Percentiles rank a stretch among this genome's conserved stretches.
Conservation (phyloP, 2,797 vertebrate species). For the Antrozous pallidus region DNA sequence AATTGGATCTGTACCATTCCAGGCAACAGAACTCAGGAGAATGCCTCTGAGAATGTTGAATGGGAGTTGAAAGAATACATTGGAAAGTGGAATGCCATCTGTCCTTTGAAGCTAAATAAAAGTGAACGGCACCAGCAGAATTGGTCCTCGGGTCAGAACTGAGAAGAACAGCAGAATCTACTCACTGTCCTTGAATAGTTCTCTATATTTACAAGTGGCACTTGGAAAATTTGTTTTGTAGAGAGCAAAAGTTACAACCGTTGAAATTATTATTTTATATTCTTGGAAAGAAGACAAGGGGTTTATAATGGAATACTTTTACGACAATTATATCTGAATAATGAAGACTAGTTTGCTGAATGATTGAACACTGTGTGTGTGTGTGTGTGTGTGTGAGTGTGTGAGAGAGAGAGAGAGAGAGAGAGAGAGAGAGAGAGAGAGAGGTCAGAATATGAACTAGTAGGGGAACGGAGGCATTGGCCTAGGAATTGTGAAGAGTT, state of each 20-base stretch:
- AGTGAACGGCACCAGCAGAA: background rate
- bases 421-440: fast-evolving
- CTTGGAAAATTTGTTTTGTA: background rate
- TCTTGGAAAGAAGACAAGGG: background rate
- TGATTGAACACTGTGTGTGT: background rate
- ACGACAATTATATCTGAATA: background rate
- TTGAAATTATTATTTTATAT: background rate
- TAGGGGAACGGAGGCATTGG: background rate
- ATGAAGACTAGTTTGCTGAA: background rate
- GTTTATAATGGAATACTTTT: background rate
- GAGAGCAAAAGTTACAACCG: background rate
- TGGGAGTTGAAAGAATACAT: background rate
- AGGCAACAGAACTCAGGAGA: background rate
- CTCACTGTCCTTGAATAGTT: background rate
- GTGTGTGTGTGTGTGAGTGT: background rate
- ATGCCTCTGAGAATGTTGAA: background rate
- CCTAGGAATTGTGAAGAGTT: background rate
- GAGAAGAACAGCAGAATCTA: background rate
- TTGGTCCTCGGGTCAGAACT: background rate
- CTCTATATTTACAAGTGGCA: background rate
- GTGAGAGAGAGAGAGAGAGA: background rate
- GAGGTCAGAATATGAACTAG: background rate
- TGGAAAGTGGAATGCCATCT: background rate
- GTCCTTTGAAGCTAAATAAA: background rate
- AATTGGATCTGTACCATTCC: background rate